phyloP scores from a whole-genome alignment of 2,113 vertebrate species.

The Machaerirhynchus nigripectus region DNA sequence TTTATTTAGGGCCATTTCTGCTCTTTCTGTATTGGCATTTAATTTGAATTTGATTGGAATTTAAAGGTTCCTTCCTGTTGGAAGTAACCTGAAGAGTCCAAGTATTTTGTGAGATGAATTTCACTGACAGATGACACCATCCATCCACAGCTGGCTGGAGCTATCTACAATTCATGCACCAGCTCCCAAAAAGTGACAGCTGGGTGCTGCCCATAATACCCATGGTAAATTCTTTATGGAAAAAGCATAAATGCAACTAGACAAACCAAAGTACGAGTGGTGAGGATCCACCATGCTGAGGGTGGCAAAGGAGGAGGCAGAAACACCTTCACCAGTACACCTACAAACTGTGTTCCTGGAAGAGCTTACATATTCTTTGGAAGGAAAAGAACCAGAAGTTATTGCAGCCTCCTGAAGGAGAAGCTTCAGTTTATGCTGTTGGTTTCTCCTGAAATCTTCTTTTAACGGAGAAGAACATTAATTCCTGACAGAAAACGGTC shows the following conservation, averaged over 20 bases:
- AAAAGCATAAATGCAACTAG: not conserved
- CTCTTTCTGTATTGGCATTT: not conserved
- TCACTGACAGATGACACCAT: not conserved
- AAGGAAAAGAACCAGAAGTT: not conserved
- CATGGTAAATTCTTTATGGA: not conserved
- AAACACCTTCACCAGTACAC: not conserved
- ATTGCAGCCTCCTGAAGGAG: not conserved
- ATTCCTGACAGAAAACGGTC: not conserved
- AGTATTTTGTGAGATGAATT: not conserved
- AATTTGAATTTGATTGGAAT: not conserved
- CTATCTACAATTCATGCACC: not conserved
- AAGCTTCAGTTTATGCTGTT: not conserved
- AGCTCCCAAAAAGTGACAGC: not conserved
- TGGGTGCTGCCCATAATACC: not conserved
- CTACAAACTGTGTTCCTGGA: not conserved
- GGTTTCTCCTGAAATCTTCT: not conserved
- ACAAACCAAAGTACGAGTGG: rapidly evolving
- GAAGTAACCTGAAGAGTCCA: not conserved
- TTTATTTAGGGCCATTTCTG: not conserved
- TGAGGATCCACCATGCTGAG: not conserved
- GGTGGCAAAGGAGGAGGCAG: not conserved
- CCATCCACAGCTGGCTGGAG: not conserved
- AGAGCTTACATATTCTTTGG: not conserved
- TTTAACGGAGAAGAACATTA: not conserved
- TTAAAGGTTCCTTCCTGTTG: not conserved